phyloP scores from a whole-genome alignment of 2,797 vertebrate species.

The Galaxias olidus region DNA sequence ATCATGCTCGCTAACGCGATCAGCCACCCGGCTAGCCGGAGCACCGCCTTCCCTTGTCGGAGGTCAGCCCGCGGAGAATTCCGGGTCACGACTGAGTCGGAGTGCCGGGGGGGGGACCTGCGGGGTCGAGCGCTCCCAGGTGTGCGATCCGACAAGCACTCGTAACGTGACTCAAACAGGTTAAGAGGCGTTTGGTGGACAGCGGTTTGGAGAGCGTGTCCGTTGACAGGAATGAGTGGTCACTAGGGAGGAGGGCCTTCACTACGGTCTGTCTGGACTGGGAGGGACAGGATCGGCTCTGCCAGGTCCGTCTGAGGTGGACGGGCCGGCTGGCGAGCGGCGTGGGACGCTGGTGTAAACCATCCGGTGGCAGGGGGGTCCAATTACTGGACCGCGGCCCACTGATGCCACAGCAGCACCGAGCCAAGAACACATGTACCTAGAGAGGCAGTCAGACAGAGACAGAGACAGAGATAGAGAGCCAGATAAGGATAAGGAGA shows the following conservation, averaged over 20 bases:
- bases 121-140: too few relatives aligned
- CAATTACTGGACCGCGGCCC: slow-evolving; percentile 14
- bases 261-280: neutral
- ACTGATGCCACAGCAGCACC: slow-evolving; percentile 7
- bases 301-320: neutral
- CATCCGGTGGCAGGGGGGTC: slow-evolving; percentile 13
- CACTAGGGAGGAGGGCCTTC: too few relatives aligned
- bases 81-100: neutral
- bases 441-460: neutral
- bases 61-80: neutral
- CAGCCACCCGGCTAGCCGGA: neutral
- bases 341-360: neutral
- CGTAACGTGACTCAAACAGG: too few relatives aligned
- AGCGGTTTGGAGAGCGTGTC: too few relatives aligned
- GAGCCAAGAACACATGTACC: slow-evolving; percentile 4
- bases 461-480: slow-evolving; percentile 2
- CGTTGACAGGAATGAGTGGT: too few relatives aligned
- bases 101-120: too few relatives aligned
- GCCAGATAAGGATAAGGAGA: neutral
- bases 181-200: too few relatives aligned
- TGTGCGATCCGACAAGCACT: too few relatives aligned
- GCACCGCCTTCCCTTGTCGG: neutral
- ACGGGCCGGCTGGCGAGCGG: neutral
- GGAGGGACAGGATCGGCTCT: neutral
- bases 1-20: slow-evolving; percentile 1